Conservation (phyloP, 1,140 invertebrate species). For the Andrena cerasifolii region DNA sequence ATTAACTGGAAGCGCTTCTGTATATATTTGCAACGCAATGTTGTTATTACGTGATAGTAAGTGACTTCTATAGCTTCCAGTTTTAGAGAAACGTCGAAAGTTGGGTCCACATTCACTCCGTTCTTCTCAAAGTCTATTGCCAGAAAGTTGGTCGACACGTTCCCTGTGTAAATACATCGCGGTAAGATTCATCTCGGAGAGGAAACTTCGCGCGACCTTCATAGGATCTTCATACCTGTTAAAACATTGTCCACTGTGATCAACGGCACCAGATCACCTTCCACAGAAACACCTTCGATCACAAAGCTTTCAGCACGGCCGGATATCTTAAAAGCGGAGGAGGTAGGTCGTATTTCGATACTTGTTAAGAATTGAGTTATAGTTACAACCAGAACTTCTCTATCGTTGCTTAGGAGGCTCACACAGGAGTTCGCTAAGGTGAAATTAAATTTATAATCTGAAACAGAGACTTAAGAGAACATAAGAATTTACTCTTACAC, state of each 20-base stretch:
- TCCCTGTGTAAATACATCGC: conserved; percentile 79
- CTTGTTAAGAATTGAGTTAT: conserved; percentile 89
- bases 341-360: conserved; percentile 87
- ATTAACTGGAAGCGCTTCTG: too few species aligned
- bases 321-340: conserved; percentile 88
- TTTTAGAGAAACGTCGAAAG: conserved; percentile 87
- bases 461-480: conserved; percentile 68
- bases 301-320: conserved; percentile 90
- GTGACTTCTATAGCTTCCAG: conserved; percentile 90
- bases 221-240: conserved; percentile 83
- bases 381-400: conserved; percentile 89
- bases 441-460: conserved; percentile 91
- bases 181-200: neutral
- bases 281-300: conserved; percentile 89
- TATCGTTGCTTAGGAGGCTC: conserved; percentile 87
- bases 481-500: conserved; percentile 1
- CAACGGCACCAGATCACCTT: conserved; percentile 89
- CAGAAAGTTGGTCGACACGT: conserved; percentile 87
- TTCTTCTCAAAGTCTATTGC: conserved; percentile 90
- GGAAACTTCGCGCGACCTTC: neutral
- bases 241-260: conserved; percentile 87
- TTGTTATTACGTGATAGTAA: conserved; percentile 88
- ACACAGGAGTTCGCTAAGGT: conserved; percentile 89
- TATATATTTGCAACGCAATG: neutral
- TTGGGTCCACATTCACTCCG: conserved; percentile 86